A percentile compares a stretch with the other conserved stretches of the same genome.
These are phyloP conservation scores for Aspidapion aeneum DNA, from an alignment of 2,888 invertebrate species.

Conservation along the genomic window DNA sequence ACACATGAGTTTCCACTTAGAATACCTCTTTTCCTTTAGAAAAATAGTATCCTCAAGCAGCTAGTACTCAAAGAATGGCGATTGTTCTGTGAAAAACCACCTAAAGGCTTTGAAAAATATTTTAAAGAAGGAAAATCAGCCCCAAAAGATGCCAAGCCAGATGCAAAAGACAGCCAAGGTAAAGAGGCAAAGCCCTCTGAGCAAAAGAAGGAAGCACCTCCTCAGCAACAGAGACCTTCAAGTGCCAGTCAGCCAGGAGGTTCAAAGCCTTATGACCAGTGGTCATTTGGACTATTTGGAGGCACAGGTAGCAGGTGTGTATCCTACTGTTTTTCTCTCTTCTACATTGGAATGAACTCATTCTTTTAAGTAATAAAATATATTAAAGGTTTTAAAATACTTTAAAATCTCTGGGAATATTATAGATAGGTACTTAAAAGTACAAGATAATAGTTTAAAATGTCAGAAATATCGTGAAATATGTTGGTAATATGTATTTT, in stretches of 20 bases:
- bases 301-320: slow-evolving; percentile 46
- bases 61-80: slow-evolving; percentile 59
- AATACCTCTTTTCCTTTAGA: slow-evolving; percentile 46
- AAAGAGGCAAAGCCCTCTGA: slow-evolving; percentile 39
- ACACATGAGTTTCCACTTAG: too few species aligned
- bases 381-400: too few species aligned
- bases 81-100: slow-evolving; percentile 72
- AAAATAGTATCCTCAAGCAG: slow-evolving; percentile 54
- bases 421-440: too few species aligned
- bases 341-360: neutral
- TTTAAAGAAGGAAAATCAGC: slow-evolving; percentile 61
- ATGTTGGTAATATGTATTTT: too few species aligned
- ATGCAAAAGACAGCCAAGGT: slow-evolving; percentile 40
- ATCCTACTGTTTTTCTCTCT: too few species aligned
- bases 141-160: slow-evolving; percentile 46
- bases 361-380: neutral
- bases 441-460: too few species aligned
- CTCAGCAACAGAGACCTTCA: slow-evolving; percentile 44
- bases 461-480: too few species aligned
- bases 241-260: slow-evolving; percentile 31
- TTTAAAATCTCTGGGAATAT: too few species aligned
- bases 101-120: slow-evolving; percentile 93
- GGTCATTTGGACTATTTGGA: slow-evolving; percentile 53
- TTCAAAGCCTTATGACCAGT: slow-evolving; percentile 48
- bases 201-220: slow-evolving; percentile 40